phyloP scores from a whole-genome alignment of 2,113 vertebrate genomes.

The Malaclemys terrapin region DNA sequence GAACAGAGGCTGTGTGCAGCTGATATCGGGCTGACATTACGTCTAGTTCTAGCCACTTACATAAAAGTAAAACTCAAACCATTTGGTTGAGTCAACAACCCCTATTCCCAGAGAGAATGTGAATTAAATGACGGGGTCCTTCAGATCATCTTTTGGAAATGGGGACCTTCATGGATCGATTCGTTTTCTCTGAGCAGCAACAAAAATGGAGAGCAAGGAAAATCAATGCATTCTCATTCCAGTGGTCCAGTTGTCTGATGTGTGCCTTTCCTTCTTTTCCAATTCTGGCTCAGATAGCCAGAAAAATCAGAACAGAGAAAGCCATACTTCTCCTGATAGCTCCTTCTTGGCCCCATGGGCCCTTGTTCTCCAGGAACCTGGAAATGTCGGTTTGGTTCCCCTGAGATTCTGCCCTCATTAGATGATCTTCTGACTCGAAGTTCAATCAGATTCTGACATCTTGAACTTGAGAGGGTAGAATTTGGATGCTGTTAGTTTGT shows the following conservation, averaged over 20 bases:
- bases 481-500: not conserved
- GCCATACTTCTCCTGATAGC: not conserved
- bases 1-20: slow-evolving; percentile 49
- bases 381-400: not conserved
- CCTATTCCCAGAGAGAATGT: slow-evolving; percentile 1
- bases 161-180: slow-evolving; percentile 38
- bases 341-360: not conserved
- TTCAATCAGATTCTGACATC: not conserved
- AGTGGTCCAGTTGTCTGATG: not conserved
- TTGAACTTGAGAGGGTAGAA: not conserved
- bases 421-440: not conserved
- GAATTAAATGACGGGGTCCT: slow-evolving; percentile 45
- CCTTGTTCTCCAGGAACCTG: not conserved
- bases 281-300: not conserved
- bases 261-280: not conserved
- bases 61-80: slow-evolving; percentile 64
- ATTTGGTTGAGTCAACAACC: slow-evolving; percentile 66
- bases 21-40: not conserved
- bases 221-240: not conserved
- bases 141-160: slow-evolving; percentile 52
- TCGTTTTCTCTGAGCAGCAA: slow-evolving; percentile 23
- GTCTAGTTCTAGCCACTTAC: slow-evolving; percentile 60
- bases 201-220: slow-evolving; percentile 9
- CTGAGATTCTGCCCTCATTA: not conserved
- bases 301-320: not conserved